Percentiles rank a stretch among this genome's conserved stretches.
phyloP scores from a whole-genome alignment of 1,140 invertebrate genomes.

The Teleogryllus occipitalis region DNA sequence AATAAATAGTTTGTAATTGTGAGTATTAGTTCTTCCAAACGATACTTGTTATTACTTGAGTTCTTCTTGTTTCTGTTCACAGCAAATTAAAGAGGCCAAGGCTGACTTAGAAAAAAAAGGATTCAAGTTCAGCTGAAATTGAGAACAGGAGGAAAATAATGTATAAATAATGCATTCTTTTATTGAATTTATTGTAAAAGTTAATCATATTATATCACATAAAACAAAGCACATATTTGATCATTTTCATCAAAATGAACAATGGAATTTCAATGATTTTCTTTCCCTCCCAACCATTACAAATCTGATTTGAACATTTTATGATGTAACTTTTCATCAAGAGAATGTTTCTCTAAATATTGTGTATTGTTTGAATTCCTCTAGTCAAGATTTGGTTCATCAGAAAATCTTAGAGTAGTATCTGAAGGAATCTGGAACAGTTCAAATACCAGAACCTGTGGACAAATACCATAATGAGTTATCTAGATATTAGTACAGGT shows the following conservation, averaged over 20 bases:
- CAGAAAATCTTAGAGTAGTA: background rate
- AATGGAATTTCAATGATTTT: background rate
- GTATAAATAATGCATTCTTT: background rate
- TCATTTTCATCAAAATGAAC: background rate
- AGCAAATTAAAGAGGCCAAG: background rate
- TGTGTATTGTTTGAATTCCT: too few species aligned
- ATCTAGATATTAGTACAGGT: background rate
- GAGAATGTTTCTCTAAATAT: too few species aligned
- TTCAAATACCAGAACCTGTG: background rate
- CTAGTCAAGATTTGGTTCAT: background rate
- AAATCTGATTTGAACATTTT: too few species aligned
- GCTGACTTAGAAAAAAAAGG: background rate
- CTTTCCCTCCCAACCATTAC: background rate
- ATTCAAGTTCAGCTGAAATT: background rate
- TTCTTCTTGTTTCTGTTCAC: background rate
- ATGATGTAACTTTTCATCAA: too few species aligned
- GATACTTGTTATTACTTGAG: background rate
- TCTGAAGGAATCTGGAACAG: background rate
- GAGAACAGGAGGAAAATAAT: background rate
- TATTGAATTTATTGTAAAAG: slow-evolving; percentile 12
- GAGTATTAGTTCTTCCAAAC: background rate
- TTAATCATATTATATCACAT: background rate
- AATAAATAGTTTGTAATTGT: too few species aligned
- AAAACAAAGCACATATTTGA: background rate
- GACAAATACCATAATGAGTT: background rate